These are phyloP conservation scores for Aporophyla lueneburgensis DNA, from an alignment of 2,888 invertebrate species.

Conservation along the genomic window DNA sequence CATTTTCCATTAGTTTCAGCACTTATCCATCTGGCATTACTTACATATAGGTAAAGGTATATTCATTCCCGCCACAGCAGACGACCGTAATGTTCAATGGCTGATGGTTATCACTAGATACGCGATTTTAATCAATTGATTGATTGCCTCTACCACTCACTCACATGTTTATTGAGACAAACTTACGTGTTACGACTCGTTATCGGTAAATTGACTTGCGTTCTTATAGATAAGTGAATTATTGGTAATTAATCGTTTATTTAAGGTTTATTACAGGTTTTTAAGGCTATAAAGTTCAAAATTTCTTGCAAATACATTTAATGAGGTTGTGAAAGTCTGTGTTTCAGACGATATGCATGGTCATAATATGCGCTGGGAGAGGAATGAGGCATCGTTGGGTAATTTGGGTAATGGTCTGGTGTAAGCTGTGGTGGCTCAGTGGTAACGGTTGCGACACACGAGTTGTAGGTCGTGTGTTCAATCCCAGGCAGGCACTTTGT, in stretches of 20 bases:
- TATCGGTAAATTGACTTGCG: conserved; percentile 22
- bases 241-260: conserved; percentile 5
- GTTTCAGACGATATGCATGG: not conserved
- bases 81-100: conserved; percentile 39
- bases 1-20: conserved; percentile 26
- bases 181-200: conserved; percentile 32
- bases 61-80: not conserved
- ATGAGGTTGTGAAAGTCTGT: too few species aligned
- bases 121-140: conserved; percentile 61
- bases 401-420: not conserved
- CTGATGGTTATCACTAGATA: conserved; percentile 42
- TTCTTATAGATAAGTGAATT: not conserved
- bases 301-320: not conserved
- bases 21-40: conserved; percentile 20
- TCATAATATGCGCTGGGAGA: too few species aligned
- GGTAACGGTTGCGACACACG: too few species aligned
- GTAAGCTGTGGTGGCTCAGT: too few species aligned
- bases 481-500: too few species aligned
- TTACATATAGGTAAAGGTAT: not conserved
- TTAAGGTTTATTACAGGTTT: too few species aligned
- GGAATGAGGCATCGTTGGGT: too few species aligned
- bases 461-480: too few species aligned
- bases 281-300: not conserved
- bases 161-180: conserved; percentile 44
- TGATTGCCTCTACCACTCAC: conserved; percentile 55